phyloP scores from a whole-genome alignment of 2,888 invertebrate genomes.

The Caenorhabditis wallacei region DNA sequence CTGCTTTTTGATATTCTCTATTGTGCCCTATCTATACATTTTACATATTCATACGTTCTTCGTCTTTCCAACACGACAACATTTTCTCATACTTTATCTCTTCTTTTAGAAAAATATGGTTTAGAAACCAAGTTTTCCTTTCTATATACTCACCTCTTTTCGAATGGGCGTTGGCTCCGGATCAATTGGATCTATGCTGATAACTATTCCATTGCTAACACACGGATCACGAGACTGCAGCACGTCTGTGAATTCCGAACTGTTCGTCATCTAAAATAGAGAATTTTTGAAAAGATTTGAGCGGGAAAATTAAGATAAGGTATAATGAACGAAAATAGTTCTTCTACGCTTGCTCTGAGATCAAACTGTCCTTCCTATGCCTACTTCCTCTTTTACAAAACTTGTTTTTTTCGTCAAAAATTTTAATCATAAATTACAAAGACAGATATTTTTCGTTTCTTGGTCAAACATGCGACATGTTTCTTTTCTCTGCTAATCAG shows the following conservation, averaged over 20 bases:
- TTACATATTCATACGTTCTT: no score
- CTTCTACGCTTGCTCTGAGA: no score
- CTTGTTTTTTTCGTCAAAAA: no score
- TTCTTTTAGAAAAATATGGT: not conserved
- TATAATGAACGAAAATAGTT: no score
- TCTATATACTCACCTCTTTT: constrained; percentile 46
- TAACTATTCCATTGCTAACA: constrained; percentile 60
- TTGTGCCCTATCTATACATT: no score
- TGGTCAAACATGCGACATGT: no score
- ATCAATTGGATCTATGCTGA: constrained; percentile 70
- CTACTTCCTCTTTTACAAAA: no score
- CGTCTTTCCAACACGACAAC: not conserved
- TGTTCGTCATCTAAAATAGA: constrained; percentile 39
- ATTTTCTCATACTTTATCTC: not conserved
- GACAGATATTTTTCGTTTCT: no score
- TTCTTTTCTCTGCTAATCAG: no score
- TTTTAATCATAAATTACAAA: no score
- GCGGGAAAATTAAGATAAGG: not conserved
- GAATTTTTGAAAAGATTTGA: not conserved
- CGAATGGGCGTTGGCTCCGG: constrained; percentile 62
- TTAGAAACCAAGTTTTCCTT: not conserved
- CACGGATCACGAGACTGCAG: constrained; percentile 16
- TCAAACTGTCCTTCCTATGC: no score
- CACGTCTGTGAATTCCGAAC: constrained; percentile 14
- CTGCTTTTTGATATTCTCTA: constrained; percentile 17